These are phyloP conservation scores for Hemibagrus wyckioides DNA, from an alignment of 2,113 vertebrate genomes.

Conservation along the genomic window DNA sequence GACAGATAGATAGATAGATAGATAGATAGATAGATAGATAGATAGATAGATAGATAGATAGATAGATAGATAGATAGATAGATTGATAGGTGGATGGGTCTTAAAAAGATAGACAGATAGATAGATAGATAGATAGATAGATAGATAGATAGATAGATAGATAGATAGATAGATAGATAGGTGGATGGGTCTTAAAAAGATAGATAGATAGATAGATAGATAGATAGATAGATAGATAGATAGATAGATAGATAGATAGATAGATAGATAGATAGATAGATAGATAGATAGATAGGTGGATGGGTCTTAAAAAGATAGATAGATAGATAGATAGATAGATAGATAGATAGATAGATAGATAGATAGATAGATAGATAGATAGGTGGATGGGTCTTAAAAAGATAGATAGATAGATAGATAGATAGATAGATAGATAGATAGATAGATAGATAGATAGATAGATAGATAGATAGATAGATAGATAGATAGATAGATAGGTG, in stretches of 20 bases:
- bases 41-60: background rate
- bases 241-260: background rate
- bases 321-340: background rate
- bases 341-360: background rate
- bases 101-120: too few species aligned
- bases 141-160: background rate
- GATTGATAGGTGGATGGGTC: too few species aligned
- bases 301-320: background rate
- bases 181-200: background rate
- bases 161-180: background rate
- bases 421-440: background rate
- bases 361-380: background rate
- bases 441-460: too few species aligned
- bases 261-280: background rate
- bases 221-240: background rate
- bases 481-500: background rate
- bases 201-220: background rate
- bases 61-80: background rate
- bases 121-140: conserved; percentile 2
- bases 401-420: background rate
- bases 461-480: too few species aligned
- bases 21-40: background rate
- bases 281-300: background rate
- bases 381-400: too few species aligned
- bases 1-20: background rate